Percentiles rank a stretch among this genome's conserved stretches.
phyloP scores from a whole-genome alignment of 2,113 vertebrate species.

The Sphyrna mokarran region DNA sequence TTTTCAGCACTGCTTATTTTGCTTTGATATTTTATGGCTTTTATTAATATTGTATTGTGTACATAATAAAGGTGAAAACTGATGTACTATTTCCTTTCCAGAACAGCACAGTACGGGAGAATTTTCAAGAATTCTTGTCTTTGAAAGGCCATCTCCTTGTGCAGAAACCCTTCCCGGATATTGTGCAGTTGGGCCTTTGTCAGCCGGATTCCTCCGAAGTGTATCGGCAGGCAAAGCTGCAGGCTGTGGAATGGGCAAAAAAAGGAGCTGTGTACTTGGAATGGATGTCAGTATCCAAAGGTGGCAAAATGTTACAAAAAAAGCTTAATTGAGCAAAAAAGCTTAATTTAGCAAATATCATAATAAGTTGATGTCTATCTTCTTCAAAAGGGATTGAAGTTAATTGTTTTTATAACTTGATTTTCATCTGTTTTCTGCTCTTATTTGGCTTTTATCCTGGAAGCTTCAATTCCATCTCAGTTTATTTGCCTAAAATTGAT shows the following conservation, averaged over 20 bases:
- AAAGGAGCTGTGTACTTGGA: constrained; percentile 75
- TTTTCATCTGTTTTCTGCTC: not conserved
- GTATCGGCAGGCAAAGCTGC: constrained; percentile 72
- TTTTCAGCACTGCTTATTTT: too few relatives aligned
- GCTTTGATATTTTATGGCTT: too few relatives aligned
- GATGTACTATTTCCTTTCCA: constrained; percentile 46
- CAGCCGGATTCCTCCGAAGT: constrained; percentile 77
- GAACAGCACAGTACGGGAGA: constrained; percentile 72
- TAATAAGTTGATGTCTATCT: not conserved
- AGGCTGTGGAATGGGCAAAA: constrained; percentile 60
- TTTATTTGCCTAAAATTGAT: not conserved
- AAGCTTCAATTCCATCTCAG: not conserved
- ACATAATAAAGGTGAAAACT: not conserved
- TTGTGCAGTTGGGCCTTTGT: constrained; percentile 84
- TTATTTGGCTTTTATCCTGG: too few relatives aligned
- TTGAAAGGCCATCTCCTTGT: constrained; percentile 86
- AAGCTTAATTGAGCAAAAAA: not conserved
- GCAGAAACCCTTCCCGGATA: constrained; percentile 80
- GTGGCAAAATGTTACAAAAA: constrained; percentile 43
- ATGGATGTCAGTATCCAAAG: constrained; percentile 67
- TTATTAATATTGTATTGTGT: not conserved
- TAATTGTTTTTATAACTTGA: not conserved
- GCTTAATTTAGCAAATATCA: not conserved
- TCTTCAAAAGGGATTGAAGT: not conserved
- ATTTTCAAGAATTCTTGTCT: constrained; percentile 94